Conservation (phyloP, 2,113 vertebrate genomes). For the Eira barbara region DNA sequence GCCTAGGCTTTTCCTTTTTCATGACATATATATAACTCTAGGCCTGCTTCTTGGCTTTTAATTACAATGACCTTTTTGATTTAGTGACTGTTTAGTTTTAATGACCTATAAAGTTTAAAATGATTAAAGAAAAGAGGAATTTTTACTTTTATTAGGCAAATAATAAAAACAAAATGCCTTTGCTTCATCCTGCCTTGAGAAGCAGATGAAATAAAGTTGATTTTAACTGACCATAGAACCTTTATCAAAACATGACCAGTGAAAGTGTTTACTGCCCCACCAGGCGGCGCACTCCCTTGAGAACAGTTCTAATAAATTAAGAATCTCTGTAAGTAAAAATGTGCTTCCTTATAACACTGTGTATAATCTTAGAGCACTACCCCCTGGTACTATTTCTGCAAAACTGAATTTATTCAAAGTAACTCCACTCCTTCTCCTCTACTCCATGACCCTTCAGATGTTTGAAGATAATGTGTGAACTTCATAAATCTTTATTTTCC, state of each 20-base stretch:
- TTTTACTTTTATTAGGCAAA: neutral
- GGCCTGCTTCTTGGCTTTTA: neutral
- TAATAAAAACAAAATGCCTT: neutral
- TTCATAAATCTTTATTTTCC: constrained; percentile 7
- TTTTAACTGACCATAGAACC: neutral
- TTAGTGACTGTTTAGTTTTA: neutral
- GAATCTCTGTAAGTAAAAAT: neutral
- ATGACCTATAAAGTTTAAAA: neutral
- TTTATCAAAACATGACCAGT: neutral
- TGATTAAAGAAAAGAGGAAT: neutral
- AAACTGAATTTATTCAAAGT: neutral
- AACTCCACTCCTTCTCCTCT: neutral
- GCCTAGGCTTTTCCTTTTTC: neutral
- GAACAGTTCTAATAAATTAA: neutral
- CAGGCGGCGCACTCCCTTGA: neutral
- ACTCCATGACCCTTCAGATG: neutral
- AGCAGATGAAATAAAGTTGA: neutral
- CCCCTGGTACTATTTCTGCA: neutral
- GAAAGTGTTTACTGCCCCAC: neutral
- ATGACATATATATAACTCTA: neutral
- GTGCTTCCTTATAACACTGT: neutral
- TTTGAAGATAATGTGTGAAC: neutral
- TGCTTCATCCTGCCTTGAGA: neutral
- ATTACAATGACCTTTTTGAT: neutral
- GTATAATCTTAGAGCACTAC: neutral